Conservation (phyloP, 1,140 invertebrate species). For the Reticulitermes speratus region DNA sequence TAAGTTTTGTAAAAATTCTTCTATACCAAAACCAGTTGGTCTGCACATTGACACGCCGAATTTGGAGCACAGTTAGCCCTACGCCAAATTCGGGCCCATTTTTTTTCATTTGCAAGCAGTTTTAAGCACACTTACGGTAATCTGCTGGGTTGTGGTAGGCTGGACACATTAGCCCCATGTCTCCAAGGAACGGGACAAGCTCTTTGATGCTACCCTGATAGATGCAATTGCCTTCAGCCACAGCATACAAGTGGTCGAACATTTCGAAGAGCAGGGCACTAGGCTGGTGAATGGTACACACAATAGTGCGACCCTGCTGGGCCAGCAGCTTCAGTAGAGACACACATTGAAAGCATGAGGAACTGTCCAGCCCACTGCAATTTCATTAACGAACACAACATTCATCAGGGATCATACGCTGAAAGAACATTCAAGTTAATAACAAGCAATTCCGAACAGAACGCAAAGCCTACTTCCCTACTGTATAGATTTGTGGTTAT, state of each 20-base stretch:
- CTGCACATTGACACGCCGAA: too few relatives aligned
- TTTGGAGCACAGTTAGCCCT: too few relatives aligned
- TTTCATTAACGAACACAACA: slow-evolving; percentile 39
- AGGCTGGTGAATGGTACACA: slow-evolving; percentile 96
- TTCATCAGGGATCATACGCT: too few relatives aligned
- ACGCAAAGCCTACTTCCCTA: too few relatives aligned
- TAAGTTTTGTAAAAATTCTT: too few relatives aligned
- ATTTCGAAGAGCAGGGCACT: slow-evolving; percentile 93
- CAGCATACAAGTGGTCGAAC: slow-evolving; percentile 92
- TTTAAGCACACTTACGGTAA: slow-evolving; percentile 67
- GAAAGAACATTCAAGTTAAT: too few relatives aligned
- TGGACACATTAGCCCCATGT: slow-evolving; percentile 79
- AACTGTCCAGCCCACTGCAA: slow-evolving; percentile 84
- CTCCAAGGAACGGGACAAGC: slow-evolving; percentile 79
- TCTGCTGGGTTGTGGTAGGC: slow-evolving; percentile 95
- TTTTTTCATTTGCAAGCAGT: too few relatives aligned
- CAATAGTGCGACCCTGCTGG: slow-evolving; percentile 82
- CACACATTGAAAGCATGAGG: slow-evolving; percentile 86
- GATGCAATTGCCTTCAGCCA: slow-evolving; percentile 83
- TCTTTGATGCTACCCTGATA: slow-evolving; percentile 76
- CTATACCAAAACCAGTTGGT: too few relatives aligned
- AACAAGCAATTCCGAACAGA: too few relatives aligned
- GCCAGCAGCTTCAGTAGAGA: slow-evolving; percentile 78
- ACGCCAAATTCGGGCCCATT: too few relatives aligned
- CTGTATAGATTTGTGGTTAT: too few relatives aligned